phyloP scores from a whole-genome alignment of 1,140 invertebrate species.

The Meloidogyne exigua region DNA sequence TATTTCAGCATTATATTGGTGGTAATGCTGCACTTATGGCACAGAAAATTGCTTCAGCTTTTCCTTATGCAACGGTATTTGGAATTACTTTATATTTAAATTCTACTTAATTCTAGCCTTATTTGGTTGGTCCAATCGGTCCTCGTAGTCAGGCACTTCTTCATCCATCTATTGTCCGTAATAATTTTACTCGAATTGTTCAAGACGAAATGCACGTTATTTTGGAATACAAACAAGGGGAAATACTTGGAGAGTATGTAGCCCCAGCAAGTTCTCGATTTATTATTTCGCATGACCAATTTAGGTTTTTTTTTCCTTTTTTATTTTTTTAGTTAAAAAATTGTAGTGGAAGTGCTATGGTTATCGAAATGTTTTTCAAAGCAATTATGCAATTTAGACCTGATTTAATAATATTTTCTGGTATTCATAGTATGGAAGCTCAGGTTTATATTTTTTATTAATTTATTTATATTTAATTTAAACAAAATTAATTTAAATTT shows the following conservation, averaged over 20 bases:
- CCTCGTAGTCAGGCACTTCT: conserved; percentile 64
- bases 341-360: conserved; percentile 57
- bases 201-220: conserved; percentile 67
- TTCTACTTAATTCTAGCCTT: conserved; percentile 55
- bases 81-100: conserved; percentile 9
- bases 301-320: conserved; percentile 51
- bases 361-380: conserved; percentile 66
- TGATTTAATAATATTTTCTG: conserved; percentile 65
- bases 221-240: conserved; percentile 65
- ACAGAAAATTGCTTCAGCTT: conserved; percentile 64
- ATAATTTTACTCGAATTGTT: conserved; percentile 62
- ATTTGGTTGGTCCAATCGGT: conserved; percentile 67
- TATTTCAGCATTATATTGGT: conserved; percentile 66
- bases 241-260: conserved; percentile 63
- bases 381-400: conserved; percentile 61
- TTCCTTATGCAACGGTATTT: conserved; percentile 64
- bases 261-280: conserved; percentile 66
- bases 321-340: conserved; percentile 22
- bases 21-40: conserved; percentile 68
- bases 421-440: conserved; percentile 66
- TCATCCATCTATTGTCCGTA: conserved; percentile 62
- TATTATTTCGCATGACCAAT: conserved; percentile 66
- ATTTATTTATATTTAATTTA: conserved; percentile 3
- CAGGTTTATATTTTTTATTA: conserved; percentile 46
- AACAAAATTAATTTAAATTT: conserved; percentile 27